These are phyloP conservation scores for Manis pentadactyla DNA, from an alignment of 2,797 vertebrate genomes.

Conservation along the genomic window DNA sequence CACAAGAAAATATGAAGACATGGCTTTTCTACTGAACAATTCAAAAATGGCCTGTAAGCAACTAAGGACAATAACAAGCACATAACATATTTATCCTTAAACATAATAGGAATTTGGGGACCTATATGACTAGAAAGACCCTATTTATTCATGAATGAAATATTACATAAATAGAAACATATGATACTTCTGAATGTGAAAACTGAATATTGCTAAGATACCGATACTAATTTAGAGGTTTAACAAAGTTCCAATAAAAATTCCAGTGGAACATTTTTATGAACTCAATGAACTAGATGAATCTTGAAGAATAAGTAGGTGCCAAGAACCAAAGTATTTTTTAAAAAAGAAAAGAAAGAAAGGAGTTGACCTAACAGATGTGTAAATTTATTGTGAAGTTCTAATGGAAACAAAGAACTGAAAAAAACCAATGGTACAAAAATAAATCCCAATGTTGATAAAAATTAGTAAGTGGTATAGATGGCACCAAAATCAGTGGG, in stretches of 20 bases:
- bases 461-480: neutral
- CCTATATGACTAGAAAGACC: neutral
- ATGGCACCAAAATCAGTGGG: neutral
- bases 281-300: conserved; percentile 46
- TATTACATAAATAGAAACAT: conserved; percentile 26
- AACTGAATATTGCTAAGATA: conserved; percentile 34
- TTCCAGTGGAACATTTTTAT: conserved; percentile 34
- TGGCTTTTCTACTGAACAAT: neutral
- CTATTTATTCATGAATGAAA: conserved; percentile 1
- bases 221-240: conserved; percentile 44
- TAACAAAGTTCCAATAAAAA: conserved; percentile 55
- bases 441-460: neutral
- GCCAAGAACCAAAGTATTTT: conserved; percentile 38
- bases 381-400: conserved; percentile 2
- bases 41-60: conserved; percentile 22
- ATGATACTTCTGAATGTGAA: neutral
- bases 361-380: neutral
- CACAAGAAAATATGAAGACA: neutral
- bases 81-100: neutral
- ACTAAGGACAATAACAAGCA: conserved; percentile 1
- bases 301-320: conserved; percentile 35
- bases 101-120: neutral
- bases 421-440: neutral
- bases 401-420: neutral
- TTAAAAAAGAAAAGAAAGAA: neutral